A percentile compares a stretch with the other conserved stretches of the same genome.
Conservation (phyloP, 1,140 invertebrate genomes). For the Chrysoperla carnea region DNA sequence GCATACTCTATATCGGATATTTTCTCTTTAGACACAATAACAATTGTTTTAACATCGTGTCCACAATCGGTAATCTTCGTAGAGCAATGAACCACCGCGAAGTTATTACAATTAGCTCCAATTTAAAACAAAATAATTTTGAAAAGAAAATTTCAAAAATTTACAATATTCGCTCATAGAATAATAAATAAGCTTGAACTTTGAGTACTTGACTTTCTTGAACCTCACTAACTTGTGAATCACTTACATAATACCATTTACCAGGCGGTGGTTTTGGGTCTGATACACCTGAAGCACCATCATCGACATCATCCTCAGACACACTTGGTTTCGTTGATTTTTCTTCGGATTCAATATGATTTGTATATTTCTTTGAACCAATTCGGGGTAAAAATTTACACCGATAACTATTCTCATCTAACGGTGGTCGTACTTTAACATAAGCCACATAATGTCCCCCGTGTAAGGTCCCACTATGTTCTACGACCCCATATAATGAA, state of each 20-base stretch:
- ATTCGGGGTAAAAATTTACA: slow-evolving; percentile 48
- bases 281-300: slow-evolving; percentile 15
- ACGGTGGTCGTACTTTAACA: slow-evolving; percentile 50
- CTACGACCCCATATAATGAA: slow-evolving; percentile 85
- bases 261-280: slow-evolving; percentile 41
- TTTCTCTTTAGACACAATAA: no score
- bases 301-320: slow-evolving; percentile 14
- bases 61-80: no score
- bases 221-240: slow-evolving; percentile 66
- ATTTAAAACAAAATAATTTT: no score
- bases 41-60: no score
- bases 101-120: no score
- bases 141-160: neutral
- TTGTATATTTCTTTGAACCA: slow-evolving; percentile 24
- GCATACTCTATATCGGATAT: no score
- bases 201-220: slow-evolving; percentile 63
- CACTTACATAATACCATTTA: slow-evolving; percentile 87
- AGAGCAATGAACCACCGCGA: no score
- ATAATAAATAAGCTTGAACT: slow-evolving; percentile 89
- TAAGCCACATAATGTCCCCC: slow-evolving; percentile 96
- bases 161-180: slow-evolving; percentile 82
- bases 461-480: slow-evolving; percentile 77
- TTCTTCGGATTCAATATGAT: slow-evolving; percentile 13
- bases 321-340: slow-evolving; percentile 8
- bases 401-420: slow-evolving; percentile 35